These are phyloP conservation scores for Resseliella maxima DNA, from an alignment of 2,888 invertebrate species.

Conservation along the genomic window DNA sequence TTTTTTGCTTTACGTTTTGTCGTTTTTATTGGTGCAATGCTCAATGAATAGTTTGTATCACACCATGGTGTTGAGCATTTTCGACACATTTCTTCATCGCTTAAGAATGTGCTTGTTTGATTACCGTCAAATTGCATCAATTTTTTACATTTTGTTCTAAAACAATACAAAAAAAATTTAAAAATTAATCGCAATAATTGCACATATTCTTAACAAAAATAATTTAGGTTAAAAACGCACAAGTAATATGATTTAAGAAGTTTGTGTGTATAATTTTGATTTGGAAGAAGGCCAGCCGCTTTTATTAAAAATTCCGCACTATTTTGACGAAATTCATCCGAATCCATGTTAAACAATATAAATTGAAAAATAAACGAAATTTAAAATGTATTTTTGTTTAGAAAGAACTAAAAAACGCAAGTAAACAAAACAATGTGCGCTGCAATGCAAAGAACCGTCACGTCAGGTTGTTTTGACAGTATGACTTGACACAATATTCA, in stretches of 20 bases:
- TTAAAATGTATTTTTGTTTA: too few relatives aligned
- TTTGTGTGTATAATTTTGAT: constrained; percentile 48
- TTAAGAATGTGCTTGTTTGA: constrained; percentile 56
- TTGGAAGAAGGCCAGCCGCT: constrained; percentile 57
- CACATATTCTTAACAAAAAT: background rate
- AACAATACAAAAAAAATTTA: too few relatives aligned
- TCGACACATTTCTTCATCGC: constrained; percentile 57
- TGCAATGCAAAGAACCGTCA: background rate
- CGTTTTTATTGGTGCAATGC: constrained; percentile 1
- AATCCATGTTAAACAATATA: background rate
- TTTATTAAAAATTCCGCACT: constrained; percentile 56
- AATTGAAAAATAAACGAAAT: background rate
- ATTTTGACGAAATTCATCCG: background rate
- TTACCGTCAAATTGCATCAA: background rate
- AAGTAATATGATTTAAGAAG: constrained; percentile 59
- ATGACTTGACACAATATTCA: constrained; percentile 8
- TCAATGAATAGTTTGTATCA: constrained; percentile 58
- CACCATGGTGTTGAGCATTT: constrained; percentile 59
- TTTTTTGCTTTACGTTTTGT: constrained; percentile 19
- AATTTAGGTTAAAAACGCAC: constrained; percentile 57
- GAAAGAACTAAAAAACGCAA: background rate
- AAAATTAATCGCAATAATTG: background rate
- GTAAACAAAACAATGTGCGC: constrained; percentile 36
- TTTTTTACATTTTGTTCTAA: background rate
- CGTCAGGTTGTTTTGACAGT: constrained; percentile 46